phyloP scores from a whole-genome alignment of 2,888 invertebrate genomes.

The Scelioninae gen. 1 region DNA sequence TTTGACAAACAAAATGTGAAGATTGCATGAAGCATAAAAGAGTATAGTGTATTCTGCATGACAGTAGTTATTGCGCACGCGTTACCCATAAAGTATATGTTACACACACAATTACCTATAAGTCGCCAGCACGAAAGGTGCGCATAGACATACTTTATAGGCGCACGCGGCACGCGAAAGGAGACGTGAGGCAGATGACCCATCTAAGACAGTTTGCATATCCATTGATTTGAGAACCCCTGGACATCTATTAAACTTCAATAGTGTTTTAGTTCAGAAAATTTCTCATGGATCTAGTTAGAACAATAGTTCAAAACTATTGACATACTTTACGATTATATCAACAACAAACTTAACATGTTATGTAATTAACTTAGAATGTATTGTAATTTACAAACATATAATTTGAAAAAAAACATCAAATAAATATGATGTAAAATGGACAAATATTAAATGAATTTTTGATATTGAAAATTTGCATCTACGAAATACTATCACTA shows the following conservation, averaged over 20 bases:
- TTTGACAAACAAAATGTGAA: constrained; percentile 31
- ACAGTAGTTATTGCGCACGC: constrained; percentile 65
- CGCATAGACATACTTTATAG: constrained; percentile 63
- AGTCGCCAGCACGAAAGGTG: constrained; percentile 65
- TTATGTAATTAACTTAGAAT: no score
- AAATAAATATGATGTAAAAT: no score
- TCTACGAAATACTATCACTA: neutral
- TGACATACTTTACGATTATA: neutral
- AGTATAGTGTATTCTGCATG: constrained; percentile 45
- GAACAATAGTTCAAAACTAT: no score
- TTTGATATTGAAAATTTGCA: no score
- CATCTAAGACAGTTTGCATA: constrained; percentile 78
- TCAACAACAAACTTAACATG: no score
- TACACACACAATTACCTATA: constrained; percentile 67
- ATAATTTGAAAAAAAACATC: no score
- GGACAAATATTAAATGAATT: no score
- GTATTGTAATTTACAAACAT: no score
- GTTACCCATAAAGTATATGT: constrained; percentile 64
- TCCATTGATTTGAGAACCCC: constrained; percentile 80
- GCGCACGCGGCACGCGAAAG: constrained; percentile 60
- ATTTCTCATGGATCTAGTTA: neutral
- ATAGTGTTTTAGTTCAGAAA: neutral
- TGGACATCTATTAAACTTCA: constrained; percentile 75
- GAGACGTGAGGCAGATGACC: constrained; percentile 78
- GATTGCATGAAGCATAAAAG: constrained; percentile 38